phyloP scores from a whole-genome alignment of 2,888 invertebrate species.

The Sisyra nigra region DNA sequence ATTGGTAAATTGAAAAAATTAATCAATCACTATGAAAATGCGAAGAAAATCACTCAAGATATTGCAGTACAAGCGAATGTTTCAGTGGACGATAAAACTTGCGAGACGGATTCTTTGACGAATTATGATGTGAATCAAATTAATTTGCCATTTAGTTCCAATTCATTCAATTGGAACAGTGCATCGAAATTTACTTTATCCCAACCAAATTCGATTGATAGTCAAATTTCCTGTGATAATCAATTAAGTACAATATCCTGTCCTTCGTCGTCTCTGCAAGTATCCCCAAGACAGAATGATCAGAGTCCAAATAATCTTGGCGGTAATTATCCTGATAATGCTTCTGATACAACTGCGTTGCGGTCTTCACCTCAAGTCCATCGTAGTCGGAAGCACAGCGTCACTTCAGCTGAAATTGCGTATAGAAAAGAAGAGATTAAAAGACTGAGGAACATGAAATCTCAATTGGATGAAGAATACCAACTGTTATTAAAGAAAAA shows the following conservation, averaged over 20 bases:
- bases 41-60: slow-evolving; percentile 11
- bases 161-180: too few species aligned
- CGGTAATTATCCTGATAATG: too few species aligned
- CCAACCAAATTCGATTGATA: background rate
- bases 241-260: background rate
- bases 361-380: background rate
- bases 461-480: slow-evolving; percentile 25
- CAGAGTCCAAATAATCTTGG: too few species aligned
- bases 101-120: background rate
- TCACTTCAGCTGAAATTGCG: slow-evolving; percentile 3
- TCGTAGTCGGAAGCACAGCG: slow-evolving; percentile 6
- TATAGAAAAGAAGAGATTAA: slow-evolving; percentile 9
- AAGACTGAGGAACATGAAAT: slow-evolving; percentile 9
- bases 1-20: slow-evolving; percentile 34
- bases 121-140: background rate
- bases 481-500: slow-evolving; percentile 25
- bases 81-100: background rate
- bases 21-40: slow-evolving; percentile 26
- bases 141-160: background rate
- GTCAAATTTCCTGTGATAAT: slow-evolving; percentile 1
- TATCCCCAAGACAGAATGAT: too few species aligned
- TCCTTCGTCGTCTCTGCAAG: background rate
- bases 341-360: too few species aligned
- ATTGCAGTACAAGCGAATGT: slow-evolving; percentile 12
- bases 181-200: background rate